Conservation (phyloP, 2,113 vertebrate genomes). For the Zootoca vivipara region DNA sequence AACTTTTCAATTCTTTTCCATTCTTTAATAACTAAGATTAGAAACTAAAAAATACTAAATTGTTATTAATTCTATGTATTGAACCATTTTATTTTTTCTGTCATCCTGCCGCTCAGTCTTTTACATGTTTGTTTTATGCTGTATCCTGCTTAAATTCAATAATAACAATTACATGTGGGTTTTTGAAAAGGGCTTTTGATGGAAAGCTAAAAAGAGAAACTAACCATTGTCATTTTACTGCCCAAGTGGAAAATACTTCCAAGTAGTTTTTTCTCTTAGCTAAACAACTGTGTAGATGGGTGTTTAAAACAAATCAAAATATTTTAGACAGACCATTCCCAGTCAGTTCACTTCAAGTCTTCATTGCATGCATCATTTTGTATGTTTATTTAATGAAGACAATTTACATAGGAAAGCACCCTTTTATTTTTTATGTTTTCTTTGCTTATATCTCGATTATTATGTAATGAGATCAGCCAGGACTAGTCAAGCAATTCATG, state of each 20-base stretch:
- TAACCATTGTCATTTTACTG: slow-evolving; percentile 45
- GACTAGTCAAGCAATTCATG: background rate
- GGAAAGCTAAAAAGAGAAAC: slow-evolving; percentile 12
- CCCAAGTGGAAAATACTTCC: slow-evolving; percentile 29
- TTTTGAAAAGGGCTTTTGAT: slow-evolving; percentile 49
- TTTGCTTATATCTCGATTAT: slow-evolving; percentile 11
- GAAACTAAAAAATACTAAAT: background rate
- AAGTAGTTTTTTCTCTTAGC: slow-evolving; percentile 33
- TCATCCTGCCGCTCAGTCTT: background rate
- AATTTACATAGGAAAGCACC: slow-evolving; percentile 15
- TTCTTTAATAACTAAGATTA: slow-evolving; percentile 30
- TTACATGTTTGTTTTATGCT: slow-evolving; percentile 34
- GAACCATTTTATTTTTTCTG: background rate
- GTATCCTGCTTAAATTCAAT: slow-evolving; percentile 43
- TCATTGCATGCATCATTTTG: slow-evolving; percentile 12
- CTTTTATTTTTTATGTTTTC: background rate
- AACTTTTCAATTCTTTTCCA: slow-evolving; percentile 35
- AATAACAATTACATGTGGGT: slow-evolving; percentile 64
- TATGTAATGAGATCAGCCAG: background rate
- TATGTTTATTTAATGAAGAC: slow-evolving; percentile 25
- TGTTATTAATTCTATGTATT: background rate
- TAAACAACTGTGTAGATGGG: slow-evolving; percentile 55
- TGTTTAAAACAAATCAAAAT: slow-evolving; percentile 39
- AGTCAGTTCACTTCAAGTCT: slow-evolving; percentile 35
- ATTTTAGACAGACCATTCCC: slow-evolving; percentile 38